Evolutionary conservation across 2,113 vertebrate genomes (phyloP), one percentile per base, ranked within the genome.

Genomic region (Tetrax tetrax): DNA sequence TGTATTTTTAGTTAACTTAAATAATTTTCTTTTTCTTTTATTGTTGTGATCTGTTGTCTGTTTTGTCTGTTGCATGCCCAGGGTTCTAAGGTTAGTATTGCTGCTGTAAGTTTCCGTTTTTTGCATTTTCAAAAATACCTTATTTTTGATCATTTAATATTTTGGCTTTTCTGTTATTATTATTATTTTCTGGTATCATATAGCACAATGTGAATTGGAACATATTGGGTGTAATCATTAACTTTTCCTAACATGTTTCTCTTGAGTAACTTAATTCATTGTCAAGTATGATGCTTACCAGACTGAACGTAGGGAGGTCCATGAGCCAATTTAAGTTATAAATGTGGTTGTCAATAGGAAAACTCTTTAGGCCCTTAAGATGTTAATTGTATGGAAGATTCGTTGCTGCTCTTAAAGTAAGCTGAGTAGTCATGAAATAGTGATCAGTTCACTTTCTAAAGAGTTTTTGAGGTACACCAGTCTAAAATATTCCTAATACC

Each of bases 31-130:
- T 98, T 98, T 98, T 97, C 98, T 98, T 98, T 97, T 98, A 97
- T 97, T 98, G 97, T 98, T 98, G 97, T 98, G 97, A 91, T 98
- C 95, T 98, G 97, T 98, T 98, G 98, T 98, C 98, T 98, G 98
- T 98, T 98, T 98, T 98, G 98, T 98, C 98, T 98, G 97, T 98
- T 98, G 98, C 98, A 99, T 99, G 96, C 98, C 98, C 98, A 98
- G 99, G 99, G 99, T 98, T 99, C 99, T 99, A 99, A 99, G 99
- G 99, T 98, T 99, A 99, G 98, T 99, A 98, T 98, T 98, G 98
- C 98, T 98, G 97, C 98, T 99, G 98, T 99, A 99, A 99, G 98
- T 98, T 98, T 98, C 95, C 96, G 98, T 98, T 98, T 97, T 98
- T 98, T 97, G 81, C 95, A 97, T 97, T 98, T 96, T 95, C 47